Conservation (phyloP, 2,888 invertebrate genomes). For the Trichogramma dendrolimi region DNA sequence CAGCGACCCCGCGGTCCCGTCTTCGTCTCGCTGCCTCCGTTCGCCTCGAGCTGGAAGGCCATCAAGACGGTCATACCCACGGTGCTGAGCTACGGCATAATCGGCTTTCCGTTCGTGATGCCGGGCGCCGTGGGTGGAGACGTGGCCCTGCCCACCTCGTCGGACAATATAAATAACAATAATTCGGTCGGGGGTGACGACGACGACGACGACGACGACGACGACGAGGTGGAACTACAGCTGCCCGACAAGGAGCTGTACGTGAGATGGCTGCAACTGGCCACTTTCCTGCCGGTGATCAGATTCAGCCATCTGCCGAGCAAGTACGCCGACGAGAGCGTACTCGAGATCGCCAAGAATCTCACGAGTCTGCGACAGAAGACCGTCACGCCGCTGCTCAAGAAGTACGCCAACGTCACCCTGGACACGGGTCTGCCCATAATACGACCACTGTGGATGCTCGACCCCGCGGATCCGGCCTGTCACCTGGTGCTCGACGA, state of each 20-base stretch:
- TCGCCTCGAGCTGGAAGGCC: conserved; percentile 85
- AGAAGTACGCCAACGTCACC: conserved; percentile 74
- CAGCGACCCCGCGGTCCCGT: conserved; percentile 78
- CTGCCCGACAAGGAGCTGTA: conserved; percentile 79
- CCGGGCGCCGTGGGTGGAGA: conserved; percentile 94
- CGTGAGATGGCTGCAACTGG: conserved; percentile 85
- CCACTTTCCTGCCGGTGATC: conserved; percentile 86
- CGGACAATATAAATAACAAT: conserved; percentile 55
- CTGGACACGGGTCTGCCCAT: conserved; percentile 78
- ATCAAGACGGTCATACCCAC: conserved; percentile 79
- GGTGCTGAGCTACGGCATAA: conserved; percentile 79
- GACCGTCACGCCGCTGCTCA: conserved; percentile 70
- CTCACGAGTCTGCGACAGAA: conserved; percentile 71
- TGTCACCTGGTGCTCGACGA: conserved; percentile 77
- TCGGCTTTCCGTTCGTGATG: conserved; percentile 89
- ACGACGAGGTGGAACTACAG: conserved; percentile 72
- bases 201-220: conserved; percentile 58
- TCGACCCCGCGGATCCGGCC: conserved; percentile 73
- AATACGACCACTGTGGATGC: conserved; percentile 86
- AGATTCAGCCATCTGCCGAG: conserved; percentile 87
- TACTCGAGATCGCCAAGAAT: conserved; percentile 72
- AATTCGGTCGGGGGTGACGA: conserved; percentile 55
- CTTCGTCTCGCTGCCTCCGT: conserved; percentile 80
- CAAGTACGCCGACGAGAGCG: conserved; percentile 75
- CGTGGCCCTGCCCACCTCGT: conserved; percentile 62